These are phyloP conservation scores for Bradysia coprophila DNA, from an alignment of 1,140 invertebrate species.

Conservation along the genomic window DNA sequence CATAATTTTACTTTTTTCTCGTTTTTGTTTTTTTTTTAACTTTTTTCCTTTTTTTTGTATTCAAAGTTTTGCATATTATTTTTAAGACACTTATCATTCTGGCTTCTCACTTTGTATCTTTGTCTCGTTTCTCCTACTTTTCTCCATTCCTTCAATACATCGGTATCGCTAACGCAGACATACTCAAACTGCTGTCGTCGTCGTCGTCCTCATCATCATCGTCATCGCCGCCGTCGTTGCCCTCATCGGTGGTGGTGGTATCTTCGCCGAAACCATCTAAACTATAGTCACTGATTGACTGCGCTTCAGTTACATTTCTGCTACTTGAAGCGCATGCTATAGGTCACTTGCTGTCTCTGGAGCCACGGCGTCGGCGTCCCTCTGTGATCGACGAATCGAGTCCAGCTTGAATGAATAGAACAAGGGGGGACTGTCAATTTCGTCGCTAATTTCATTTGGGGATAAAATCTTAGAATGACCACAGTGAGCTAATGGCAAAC, in stretches of 20 bases:
- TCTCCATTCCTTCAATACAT: neutral
- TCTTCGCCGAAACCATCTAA: neutral
- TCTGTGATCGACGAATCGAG: slow-evolving; percentile 8
- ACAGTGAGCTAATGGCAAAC: no score
- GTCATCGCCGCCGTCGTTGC: neutral
- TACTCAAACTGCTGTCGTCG: neutral
- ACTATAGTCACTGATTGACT: neutral
- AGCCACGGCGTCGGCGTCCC: slow-evolving; percentile 26
- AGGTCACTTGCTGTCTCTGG: slow-evolving; percentile 39
- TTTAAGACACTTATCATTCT: neutral
- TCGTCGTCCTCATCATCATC: neutral
- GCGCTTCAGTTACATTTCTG: neutral
- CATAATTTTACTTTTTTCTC: no score
- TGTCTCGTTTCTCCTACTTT: neutral
- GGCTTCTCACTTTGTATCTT: neutral
- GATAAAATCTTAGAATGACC: slow-evolving; percentile 2
- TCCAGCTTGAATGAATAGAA: slow-evolving; percentile 4
- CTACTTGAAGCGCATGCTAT: slow-evolving; percentile 13
- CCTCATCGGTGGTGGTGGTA: neutral
- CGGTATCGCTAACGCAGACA: neutral
- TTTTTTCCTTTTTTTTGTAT: no score
- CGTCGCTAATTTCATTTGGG: slow-evolving; percentile 1
- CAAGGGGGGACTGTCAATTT: slow-evolving; percentile 4
- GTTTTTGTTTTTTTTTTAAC: no score
- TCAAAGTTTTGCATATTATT: no score